A percentile compares a stretch with the other conserved stretches of the same genome.
Conservation (phyloP, 2,113 vertebrate species). For the Toxostoma redivivum region DNA sequence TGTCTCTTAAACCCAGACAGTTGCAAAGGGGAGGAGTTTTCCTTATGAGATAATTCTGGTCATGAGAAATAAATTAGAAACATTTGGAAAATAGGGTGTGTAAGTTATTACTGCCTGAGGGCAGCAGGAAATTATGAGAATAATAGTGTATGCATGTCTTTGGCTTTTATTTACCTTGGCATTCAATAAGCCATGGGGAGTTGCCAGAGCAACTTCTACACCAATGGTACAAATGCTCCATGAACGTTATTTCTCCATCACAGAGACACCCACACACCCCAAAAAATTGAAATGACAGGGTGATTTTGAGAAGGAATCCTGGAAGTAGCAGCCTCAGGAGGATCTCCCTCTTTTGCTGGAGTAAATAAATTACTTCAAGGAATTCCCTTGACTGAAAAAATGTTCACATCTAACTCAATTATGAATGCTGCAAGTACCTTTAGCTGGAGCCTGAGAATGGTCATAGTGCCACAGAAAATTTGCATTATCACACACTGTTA, state of each 20-base stretch:
- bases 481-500: neutral
- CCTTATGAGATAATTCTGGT: constrained; percentile 51
- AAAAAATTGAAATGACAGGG: neutral
- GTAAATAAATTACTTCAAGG: neutral
- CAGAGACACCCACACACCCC: neutral
- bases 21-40: constrained; percentile 20
- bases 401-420: neutral
- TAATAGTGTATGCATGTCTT: constrained; percentile 25
- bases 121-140: constrained; percentile 65
- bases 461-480: neutral
- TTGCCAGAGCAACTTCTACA: constrained; percentile 43
- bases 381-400: neutral
- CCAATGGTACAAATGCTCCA: neutral
- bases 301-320: neutral
- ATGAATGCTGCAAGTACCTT: neutral
- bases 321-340: neutral
- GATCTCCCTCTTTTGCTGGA: neutral
- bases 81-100: constrained; percentile 69
- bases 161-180: constrained; percentile 69
- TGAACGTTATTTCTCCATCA: neutral
- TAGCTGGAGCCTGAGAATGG: neutral
- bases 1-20: too few species aligned
- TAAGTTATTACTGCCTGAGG: constrained; percentile 59
- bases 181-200: neutral
- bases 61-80: constrained; percentile 68